Evolutionary conservation across 2,888 invertebrate species (phyloP).

Genomic region (Lapara coniferarum): DNA sequence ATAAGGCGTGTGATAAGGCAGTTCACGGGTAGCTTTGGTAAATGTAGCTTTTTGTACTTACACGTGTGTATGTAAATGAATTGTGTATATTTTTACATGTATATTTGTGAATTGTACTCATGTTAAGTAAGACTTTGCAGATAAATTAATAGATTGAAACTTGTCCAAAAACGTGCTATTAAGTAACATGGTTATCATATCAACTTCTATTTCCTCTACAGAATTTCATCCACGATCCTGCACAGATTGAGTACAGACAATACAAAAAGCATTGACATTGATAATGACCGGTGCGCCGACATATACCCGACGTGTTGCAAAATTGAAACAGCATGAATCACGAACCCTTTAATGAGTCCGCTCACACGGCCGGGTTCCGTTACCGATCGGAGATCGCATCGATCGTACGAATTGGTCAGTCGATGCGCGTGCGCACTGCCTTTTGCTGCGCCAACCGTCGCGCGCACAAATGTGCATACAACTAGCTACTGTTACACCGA

Average conservation of each 20-base stretch:
- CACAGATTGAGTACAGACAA: neutral
- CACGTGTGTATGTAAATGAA: neutral
- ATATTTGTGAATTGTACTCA: neutral
- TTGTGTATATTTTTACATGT: too few relatives aligned
- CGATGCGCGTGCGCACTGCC: conserved; percentile 62
- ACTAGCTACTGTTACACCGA: neutral
- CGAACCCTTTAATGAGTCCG: conserved; percentile 46
- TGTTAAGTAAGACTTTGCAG: neutral
- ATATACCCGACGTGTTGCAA: neutral
- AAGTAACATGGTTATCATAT: too few relatives aligned
- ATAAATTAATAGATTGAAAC: too few relatives aligned
- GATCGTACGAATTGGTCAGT: conserved; percentile 57
- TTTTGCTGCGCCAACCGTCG: conserved; percentile 49
- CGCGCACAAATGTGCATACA: conserved; percentile 20
- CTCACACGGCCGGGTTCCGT: conserved; percentile 62
- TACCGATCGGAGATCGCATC: conserved; percentile 61
- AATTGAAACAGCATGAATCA: conserved; percentile 34
- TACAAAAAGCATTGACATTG: conserved; percentile 7
- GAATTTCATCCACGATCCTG: too few relatives aligned
- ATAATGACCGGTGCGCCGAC: conserved; percentile 8
- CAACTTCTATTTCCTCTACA: too few relatives aligned
- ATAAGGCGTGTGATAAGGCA: conserved; percentile 36
- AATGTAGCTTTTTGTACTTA: conserved; percentile 29
- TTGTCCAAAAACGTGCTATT: too few relatives aligned
- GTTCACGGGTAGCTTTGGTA: conserved; percentile 30